Conservation (phyloP, 37 sponge, comb jelly and placozoan species). For the Agelas oroides region DNA sequence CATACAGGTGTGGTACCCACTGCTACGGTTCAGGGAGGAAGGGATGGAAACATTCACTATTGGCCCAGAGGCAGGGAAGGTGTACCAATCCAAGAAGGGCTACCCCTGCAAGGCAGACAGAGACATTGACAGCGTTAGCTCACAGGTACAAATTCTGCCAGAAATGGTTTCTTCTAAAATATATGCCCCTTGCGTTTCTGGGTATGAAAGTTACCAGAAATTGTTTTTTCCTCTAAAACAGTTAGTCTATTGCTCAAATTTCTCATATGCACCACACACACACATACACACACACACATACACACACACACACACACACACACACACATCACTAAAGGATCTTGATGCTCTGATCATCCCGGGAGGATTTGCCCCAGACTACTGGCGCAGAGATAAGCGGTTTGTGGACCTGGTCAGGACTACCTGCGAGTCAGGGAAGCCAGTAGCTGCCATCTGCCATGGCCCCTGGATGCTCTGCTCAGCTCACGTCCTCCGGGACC, state of each 20-base stretch:
- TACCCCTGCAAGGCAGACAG: slow-evolving; percentile 69
- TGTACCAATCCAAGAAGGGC: slow-evolving; percentile 79
- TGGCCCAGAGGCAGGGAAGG: slow-evolving; percentile 71
- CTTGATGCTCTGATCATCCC: slow-evolving; percentile 76
- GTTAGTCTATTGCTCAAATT: no score
- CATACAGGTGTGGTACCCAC: slow-evolving; percentile 76
- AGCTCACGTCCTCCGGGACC: slow-evolving; percentile 57
- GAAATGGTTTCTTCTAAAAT: not conserved
- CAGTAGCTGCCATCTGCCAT: slow-evolving; percentile 74
- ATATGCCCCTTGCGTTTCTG: no score
- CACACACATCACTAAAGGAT: slow-evolving; percentile 36
- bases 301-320: no score
- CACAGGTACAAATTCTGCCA: slow-evolving; percentile 23
- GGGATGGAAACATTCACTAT: slow-evolving; percentile 68
- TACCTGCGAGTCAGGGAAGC: slow-evolving; percentile 46
- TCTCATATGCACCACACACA: no score
- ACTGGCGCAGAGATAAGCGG: slow-evolving; percentile 74
- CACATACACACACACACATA: no score
- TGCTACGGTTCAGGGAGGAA: slow-evolving; percentile 81
- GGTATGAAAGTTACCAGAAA: no score
- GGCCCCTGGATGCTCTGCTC: slow-evolving; percentile 81
- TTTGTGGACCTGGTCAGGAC: slow-evolving; percentile 62
- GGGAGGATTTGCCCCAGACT: slow-evolving; percentile 81
- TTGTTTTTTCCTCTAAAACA: no score
- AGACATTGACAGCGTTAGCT: slow-evolving; percentile 49